phyloP scores from a whole-genome alignment of 2,888 invertebrate genomes.

The Cryptops parisi region DNA sequence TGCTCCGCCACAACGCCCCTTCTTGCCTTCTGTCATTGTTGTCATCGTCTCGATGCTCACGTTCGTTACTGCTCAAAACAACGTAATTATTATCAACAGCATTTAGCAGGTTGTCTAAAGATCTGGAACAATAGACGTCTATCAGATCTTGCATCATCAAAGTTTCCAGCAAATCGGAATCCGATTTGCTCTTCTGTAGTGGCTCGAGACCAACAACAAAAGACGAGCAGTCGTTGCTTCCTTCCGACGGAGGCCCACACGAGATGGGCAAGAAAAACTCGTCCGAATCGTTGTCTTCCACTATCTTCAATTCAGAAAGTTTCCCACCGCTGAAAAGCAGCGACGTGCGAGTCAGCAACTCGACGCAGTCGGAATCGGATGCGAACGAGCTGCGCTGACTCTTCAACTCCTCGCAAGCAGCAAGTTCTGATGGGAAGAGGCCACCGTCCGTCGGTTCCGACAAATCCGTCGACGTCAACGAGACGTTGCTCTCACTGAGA shows the following conservation, averaged over 20 bases:
- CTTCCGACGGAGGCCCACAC: background rate
- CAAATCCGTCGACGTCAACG: background rate
- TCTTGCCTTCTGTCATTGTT: background rate
- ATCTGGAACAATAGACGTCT: background rate
- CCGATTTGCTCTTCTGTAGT: background rate
- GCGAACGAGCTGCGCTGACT: background rate
- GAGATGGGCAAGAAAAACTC: constrained; percentile 7
- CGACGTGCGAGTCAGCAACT: background rate
- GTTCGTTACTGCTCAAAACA: background rate
- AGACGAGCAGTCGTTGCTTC: background rate
- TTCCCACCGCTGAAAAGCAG: background rate
- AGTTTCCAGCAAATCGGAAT: background rate
- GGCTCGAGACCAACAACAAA: background rate
- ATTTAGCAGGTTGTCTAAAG: too few relatives aligned
- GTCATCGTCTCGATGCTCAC: background rate
- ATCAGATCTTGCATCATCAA: background rate
- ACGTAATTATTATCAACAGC: too few relatives aligned
- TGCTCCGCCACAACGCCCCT: background rate
- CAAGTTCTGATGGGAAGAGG: background rate
- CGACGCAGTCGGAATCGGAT: background rate
- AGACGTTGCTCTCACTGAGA: background rate
- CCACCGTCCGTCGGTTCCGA: background rate
- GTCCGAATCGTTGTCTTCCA: constrained; percentile 18
- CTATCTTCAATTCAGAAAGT: background rate
- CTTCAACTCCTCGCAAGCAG: background rate